Conservation (phyloP, 2,888 invertebrate species). For the Thymelicus acteon region DNA sequence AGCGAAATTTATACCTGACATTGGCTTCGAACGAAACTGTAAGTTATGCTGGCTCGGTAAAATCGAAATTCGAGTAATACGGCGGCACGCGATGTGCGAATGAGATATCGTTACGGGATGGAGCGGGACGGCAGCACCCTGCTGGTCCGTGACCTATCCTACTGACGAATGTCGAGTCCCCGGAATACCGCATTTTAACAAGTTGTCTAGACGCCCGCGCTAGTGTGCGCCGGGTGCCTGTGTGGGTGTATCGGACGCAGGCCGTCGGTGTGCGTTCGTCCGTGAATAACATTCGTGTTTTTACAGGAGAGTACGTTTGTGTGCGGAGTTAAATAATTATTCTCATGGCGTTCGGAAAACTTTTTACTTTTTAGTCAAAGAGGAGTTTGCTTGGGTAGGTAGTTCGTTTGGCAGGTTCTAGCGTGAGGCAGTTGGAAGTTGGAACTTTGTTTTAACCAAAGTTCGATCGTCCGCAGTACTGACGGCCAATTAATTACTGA, state of each 20-base stretch:
- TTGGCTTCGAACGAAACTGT: slow-evolving; percentile 39
- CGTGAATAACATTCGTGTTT: slow-evolving; percentile 41
- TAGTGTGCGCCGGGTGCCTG: slow-evolving; percentile 55
- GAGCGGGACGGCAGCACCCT: slow-evolving; percentile 63
- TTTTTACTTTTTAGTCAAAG: slow-evolving; percentile 46
- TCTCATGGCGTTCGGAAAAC: slow-evolving; percentile 43
- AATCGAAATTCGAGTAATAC: slow-evolving; percentile 49
- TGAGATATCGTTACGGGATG: slow-evolving; percentile 49
- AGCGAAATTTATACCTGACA: slow-evolving; percentile 82
- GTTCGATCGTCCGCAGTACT: slow-evolving; percentile 1
- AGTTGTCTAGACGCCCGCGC: slow-evolving; percentile 75
- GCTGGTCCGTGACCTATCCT: slow-evolving; percentile 84
- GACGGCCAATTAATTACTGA: slow-evolving; percentile 20
- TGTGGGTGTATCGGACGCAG: slow-evolving; percentile 46
- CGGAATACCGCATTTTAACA: slow-evolving; percentile 81
- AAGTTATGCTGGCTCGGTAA: slow-evolving; percentile 45
- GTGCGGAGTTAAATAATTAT: slow-evolving; percentile 45
- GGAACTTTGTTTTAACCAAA: slow-evolving; percentile 6
- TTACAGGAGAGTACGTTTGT: slow-evolving; percentile 17
- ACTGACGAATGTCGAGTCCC: slow-evolving; percentile 83
- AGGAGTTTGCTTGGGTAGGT: slow-evolving; percentile 33
- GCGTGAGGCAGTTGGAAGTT: neutral
- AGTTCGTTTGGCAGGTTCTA: slow-evolving; percentile 13
- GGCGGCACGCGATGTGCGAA: slow-evolving; percentile 41
- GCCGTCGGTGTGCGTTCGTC: slow-evolving; percentile 44